Base-by-base conservation (phyloP, 92 coral and sea anemone genomes). In the Palythoa heliodiscus region DNA sequence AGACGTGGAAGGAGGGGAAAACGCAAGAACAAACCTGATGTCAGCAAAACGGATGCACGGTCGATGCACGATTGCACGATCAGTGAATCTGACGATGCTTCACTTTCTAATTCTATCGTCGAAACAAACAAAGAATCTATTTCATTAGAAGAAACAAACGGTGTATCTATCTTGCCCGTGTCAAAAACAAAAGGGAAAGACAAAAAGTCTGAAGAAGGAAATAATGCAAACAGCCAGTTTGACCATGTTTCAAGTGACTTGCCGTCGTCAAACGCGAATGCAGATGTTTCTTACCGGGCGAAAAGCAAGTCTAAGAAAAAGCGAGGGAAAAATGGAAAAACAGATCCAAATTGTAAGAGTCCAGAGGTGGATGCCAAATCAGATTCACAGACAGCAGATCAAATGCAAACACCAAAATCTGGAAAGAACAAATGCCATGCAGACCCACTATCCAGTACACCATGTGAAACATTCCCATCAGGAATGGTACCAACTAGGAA, bases 1-100 rank as follows among this genome's bases (percentile, higher is more conserved):
- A 73, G 80, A 58, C 86, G 88, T 20, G 60, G 83, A 16, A 75
- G 20, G 78, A 73, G 74, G 19, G 86, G 71, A 24, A 81, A 80
- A 64, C 74, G 84, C 20, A 80, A 80, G 14, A 63, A 20, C 57
- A 80, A 80, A 64, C 74, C 84, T 80, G 74, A 80, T 73, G 82
- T 86, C 87, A 80, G 78, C 24, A 35, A 82, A 76, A 87, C 57
- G 52, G 82, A 68, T 22, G 70, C 35, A 35, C 35, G 35, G 35
- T 29, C 35, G 35, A 29, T 29, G 35, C 35, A 29, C 35, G 14
- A 20, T 47, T 68, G 68, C 82, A 14, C 83, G 47, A 72, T 53
- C 74, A 17, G 24, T 58, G 38, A 76, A 24, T 38, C 48, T 12
- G 69, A 25, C 23, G 89, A 71, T 54, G 78, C 73, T 20, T 20